phyloP scores from a whole-genome alignment of 2,113 vertebrate genomes.

The Hippocampus barbouri region DNA sequence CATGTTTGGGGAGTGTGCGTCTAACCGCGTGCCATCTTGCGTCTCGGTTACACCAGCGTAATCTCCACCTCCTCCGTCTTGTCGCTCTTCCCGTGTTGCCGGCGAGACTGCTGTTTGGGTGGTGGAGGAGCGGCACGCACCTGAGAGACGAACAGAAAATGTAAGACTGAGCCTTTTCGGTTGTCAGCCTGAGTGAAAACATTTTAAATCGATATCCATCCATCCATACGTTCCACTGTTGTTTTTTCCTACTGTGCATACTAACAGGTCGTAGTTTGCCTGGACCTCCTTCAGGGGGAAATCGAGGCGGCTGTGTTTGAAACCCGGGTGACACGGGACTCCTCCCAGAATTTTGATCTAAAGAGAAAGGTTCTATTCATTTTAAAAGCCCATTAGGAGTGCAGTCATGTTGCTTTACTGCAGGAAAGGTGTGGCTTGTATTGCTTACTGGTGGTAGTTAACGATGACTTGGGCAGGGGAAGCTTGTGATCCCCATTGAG shows the following conservation, averaged over 20 bases:
- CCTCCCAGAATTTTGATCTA: slow-evolving; percentile 84
- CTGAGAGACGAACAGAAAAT: slow-evolving; percentile 58
- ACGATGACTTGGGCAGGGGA: slow-evolving; percentile 55
- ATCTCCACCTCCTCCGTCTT: slow-evolving; percentile 97
- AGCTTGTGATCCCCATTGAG: slow-evolving; percentile 81
- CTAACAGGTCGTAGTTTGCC: slow-evolving; percentile 93
- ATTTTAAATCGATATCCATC: background rate
- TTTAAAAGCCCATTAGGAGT: background rate
- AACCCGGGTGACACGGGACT: slow-evolving; percentile 82
- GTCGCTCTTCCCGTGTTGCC: slow-evolving; percentile 85
- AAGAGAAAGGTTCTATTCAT: background rate
- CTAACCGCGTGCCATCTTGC: slow-evolving; percentile 14
- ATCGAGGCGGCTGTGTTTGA: slow-evolving; percentile 77
- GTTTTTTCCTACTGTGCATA: slow-evolving; percentile 4
- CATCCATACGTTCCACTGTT: too few relatives aligned
- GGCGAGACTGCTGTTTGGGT: slow-evolving; percentile 85
- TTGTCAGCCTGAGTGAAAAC: background rate
- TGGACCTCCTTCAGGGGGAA: slow-evolving; percentile 79
- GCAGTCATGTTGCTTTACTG: too few relatives aligned
- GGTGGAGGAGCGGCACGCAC: slow-evolving; percentile 95
- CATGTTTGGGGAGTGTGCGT: slow-evolving; percentile 11
- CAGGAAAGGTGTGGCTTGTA: background rate
- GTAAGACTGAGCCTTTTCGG: background rate
- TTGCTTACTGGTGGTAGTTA: slow-evolving; percentile 65
- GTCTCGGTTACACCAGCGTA: slow-evolving; percentile 84